These are phyloP conservation scores for Eumaeus atala DNA, from an alignment of 1,140 invertebrate genomes.

Conservation along the genomic window DNA sequence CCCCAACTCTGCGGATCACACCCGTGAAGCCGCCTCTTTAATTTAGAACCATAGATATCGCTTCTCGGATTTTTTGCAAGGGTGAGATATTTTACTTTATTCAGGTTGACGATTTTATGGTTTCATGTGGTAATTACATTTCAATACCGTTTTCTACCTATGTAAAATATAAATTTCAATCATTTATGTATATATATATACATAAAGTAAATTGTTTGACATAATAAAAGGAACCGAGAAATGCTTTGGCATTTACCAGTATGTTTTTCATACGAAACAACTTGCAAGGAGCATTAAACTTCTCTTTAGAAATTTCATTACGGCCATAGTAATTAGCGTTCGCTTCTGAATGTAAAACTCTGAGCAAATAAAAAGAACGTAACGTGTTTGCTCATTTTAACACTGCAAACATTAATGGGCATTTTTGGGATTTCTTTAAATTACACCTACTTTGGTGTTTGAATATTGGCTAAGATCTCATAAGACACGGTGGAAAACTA, in stretches of 20 bases:
- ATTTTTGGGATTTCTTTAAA: too few species aligned
- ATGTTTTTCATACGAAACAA: conserved; percentile 5
- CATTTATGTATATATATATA: neutral
- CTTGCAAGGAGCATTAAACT: conserved; percentile 9
- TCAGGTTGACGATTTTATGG: conserved; percentile 9
- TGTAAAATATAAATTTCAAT: neutral
- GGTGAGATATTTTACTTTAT: conserved; percentile 11
- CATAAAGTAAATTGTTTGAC: conserved; percentile 3
- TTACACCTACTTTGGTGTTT: too few species aligned
- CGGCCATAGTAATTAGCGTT: conserved; percentile 7
- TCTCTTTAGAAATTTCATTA: conserved; percentile 11
- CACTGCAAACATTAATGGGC: conserved; percentile 2
- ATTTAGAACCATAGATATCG: conserved; percentile 21
- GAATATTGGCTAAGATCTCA: too few species aligned
- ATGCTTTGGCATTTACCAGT: neutral
- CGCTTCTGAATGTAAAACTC: neutral
- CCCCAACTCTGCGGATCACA: conserved; percentile 27
- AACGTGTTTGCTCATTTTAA: conserved; percentile 5
- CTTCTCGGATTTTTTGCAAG: conserved; percentile 11
- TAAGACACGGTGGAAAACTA: too few species aligned
- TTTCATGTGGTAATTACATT: conserved; percentile 2
- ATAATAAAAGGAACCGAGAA: conserved; percentile 6
- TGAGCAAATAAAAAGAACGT: neutral
- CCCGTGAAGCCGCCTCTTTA: conserved; percentile 21
- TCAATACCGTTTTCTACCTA: conserved; percentile 6